These are phyloP conservation scores for Danaus plexippus DNA, from an alignment of 1,140 invertebrate species.

Conservation along the genomic window DNA sequence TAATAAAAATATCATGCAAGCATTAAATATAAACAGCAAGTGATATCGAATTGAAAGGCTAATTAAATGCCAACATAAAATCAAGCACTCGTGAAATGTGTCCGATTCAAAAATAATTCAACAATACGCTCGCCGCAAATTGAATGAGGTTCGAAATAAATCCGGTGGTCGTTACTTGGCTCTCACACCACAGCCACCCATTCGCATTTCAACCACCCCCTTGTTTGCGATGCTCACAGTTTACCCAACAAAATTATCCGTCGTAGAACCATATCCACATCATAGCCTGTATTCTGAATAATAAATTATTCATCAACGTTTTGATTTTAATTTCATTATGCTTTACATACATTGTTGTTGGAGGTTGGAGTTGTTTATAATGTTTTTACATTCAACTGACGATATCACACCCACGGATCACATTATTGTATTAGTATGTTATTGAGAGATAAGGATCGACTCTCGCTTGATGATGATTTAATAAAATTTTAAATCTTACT, in stretches of 20 bases:
- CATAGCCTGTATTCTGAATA: constrained; percentile 12
- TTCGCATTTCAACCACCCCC: constrained; percentile 36
- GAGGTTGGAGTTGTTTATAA: too few relatives aligned
- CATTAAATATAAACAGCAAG: constrained; percentile 14
- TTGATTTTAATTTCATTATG: neutral
- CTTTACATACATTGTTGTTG: too few relatives aligned
- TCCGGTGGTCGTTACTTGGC: constrained; percentile 58
- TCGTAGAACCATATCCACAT: constrained; percentile 18
- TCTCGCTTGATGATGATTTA: too few relatives aligned
- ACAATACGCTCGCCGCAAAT: constrained; percentile 64
- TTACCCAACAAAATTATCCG: constrained; percentile 41
- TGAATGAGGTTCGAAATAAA: constrained; percentile 67
- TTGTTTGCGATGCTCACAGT: constrained; percentile 50
- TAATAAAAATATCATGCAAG: constrained; percentile 8
- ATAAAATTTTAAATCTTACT: too few relatives aligned
- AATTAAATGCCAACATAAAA: constrained; percentile 27
- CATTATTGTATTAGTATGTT: too few relatives aligned
- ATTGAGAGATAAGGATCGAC: too few relatives aligned
- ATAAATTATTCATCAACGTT: neutral
- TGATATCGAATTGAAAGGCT: constrained; percentile 9
- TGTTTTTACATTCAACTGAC: too few relatives aligned
- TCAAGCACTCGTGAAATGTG: constrained; percentile 27
- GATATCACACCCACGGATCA: too few relatives aligned
- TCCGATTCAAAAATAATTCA: constrained; percentile 55
- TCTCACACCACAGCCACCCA: constrained; percentile 40